These are phyloP conservation scores for Crotalus adamanteus DNA, from an alignment of 2,797 vertebrate species.

Conservation along the genomic window DNA sequence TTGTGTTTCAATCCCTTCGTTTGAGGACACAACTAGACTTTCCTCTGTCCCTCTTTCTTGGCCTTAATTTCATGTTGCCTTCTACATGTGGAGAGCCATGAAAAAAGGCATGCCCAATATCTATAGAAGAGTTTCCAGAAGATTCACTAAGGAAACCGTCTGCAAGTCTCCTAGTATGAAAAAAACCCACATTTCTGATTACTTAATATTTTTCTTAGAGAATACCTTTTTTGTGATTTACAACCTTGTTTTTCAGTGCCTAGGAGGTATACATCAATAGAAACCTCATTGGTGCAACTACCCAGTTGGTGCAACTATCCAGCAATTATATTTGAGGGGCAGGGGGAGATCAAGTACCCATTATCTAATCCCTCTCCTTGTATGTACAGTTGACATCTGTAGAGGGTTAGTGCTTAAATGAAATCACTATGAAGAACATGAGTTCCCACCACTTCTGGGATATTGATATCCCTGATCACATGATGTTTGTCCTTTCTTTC, in stretches of 20 bases:
- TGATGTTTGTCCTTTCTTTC: background rate
- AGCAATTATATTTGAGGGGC: background rate
- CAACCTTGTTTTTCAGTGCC: background rate
- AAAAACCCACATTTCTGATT: background rate
- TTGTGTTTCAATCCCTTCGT: background rate
- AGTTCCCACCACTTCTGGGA: background rate
- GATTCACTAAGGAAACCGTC: background rate
- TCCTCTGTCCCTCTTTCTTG: background rate
- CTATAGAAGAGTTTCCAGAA: background rate
- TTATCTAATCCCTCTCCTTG: background rate
- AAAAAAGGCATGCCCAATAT: background rate
- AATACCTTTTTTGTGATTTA: background rate
- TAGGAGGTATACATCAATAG: background rate
- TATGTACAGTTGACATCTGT: background rate
- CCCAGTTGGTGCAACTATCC: background rate
- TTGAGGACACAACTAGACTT: background rate
- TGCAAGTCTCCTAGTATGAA: background rate
- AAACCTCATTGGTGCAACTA: background rate
- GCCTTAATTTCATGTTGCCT: background rate
- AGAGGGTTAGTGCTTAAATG: background rate
- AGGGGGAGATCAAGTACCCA: background rate
- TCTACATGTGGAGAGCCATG: background rate
- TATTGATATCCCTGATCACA: background rate
- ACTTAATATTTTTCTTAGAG: background rate
- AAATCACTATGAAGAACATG: background rate